Evolutionary conservation across 1,140 invertebrate species (phyloP).

Genomic region (Phymorhynchus buccinoides): DNA sequence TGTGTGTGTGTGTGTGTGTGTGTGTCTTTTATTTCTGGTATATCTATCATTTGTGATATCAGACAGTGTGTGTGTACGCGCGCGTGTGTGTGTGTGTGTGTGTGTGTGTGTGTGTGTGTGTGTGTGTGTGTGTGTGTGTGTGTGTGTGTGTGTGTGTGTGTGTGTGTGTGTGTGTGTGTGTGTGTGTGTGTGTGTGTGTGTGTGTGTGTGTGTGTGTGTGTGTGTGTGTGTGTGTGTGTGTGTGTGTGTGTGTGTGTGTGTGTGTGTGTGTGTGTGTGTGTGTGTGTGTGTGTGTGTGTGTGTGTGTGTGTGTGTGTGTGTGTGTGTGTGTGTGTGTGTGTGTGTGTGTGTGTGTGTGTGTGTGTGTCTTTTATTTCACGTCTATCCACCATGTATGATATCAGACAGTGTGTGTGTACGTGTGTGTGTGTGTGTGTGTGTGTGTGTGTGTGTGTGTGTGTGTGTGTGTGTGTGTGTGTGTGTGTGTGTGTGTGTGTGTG

Average conservation of each 20-base stretch:
- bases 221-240: neutral
- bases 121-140: neutral
- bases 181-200: too few species aligned
- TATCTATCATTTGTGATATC: too few species aligned
- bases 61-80: too few species aligned
- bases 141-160: neutral
- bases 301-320: conserved; percentile 7
- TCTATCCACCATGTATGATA: too few species aligned
- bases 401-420: too few species aligned
- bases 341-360: conserved; percentile 9
- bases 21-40: too few species aligned
- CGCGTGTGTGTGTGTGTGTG: neutral
- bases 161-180: neutral
- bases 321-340: neutral
- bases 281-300: neutral
- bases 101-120: neutral
- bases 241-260: neutral
- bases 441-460: too few species aligned
- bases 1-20: too few species aligned
- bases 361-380: neutral
- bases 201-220: conserved; percentile 4
- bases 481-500: too few species aligned
- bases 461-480: too few species aligned
- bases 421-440: too few species aligned
- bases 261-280: neutral